Evolutionary conservation across 2,797 vertebrate genomes (phyloP), one percentile per base, ranked within the genome.

Genomic region (Alcedo atthis): DNA sequence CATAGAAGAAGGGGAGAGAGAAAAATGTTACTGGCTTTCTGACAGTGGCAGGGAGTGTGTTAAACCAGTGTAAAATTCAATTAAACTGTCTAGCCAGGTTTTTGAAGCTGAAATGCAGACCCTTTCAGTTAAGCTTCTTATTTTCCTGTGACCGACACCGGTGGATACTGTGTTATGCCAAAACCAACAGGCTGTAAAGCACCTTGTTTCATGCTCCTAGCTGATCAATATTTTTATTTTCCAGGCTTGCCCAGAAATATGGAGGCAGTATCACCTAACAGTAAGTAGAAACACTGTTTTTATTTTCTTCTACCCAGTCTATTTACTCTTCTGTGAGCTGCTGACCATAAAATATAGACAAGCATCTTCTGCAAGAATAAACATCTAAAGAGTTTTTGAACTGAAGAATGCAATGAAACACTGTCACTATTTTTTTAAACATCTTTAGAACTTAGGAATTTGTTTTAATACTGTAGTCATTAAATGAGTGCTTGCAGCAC

Each of bases 201-300:
- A 98, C 97, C 98, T 98, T 98, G 98, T 98, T 98, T 98, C 98
- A 98, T 98, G 97, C 97, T 98, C 97, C 97, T 97, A 98, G 96
- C 97, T 98, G 98, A 98, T 98, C 98, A 98, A 97, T 98, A 98
- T 98, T 98, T 98, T 98, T 98, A 97, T 98, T 98, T 97, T 97
- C 95, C 97, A 99, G 99, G 98, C 97, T 96, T 99, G 99, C 97
- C 98, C 99, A 97, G 98, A 99, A 97, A 98, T 99, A 98, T 99
- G 99, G 99, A 99, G 99, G 97, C 99, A 99, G 98, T 99, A 99
- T 97, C 99, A 99, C 97, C 97, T 98, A 97, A 99, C 99, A 81
- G 99, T 99, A 98, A 99, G 99, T 98, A 96, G 96, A 98, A 98
- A 97, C 97, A 98, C 98, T 96, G 97, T 98, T 96, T 97, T 97